phyloP scores from a whole-genome alignment of 2,113 vertebrate genomes.

The Grammomys dolichurus region DNA sequence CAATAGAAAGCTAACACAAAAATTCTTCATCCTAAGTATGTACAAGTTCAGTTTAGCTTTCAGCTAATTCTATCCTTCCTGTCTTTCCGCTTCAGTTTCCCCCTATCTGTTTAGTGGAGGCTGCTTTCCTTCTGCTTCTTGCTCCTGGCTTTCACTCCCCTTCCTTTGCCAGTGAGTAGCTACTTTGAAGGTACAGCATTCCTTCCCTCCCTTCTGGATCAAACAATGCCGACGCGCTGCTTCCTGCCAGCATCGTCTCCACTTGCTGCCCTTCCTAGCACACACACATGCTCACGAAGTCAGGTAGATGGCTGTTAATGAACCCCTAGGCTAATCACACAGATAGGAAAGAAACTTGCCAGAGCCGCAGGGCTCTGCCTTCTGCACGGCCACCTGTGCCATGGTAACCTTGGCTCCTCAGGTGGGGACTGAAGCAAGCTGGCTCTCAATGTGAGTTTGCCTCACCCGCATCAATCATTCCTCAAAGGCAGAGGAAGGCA shows the following conservation, averaged over 20 bases:
- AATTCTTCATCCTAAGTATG: background rate
- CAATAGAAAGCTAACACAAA: background rate
- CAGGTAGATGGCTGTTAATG: background rate
- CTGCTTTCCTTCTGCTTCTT: background rate
- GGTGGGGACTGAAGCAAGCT: accelerated
- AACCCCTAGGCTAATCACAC: background rate
- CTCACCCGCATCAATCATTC: background rate
- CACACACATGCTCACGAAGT: background rate
- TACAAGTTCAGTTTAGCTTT: background rate
- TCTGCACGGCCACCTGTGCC: background rate
- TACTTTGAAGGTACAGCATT: background rate
- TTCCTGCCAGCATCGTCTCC: background rate
- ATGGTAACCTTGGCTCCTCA: accelerated
- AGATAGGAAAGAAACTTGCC: background rate
- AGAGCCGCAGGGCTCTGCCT: background rate
- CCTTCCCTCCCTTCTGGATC: background rate
- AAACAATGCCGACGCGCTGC: background rate
- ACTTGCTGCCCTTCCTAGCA: background rate
- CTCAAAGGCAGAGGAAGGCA: background rate
- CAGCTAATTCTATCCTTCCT: background rate
- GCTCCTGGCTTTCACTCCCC: background rate
- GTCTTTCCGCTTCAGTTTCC: background rate
- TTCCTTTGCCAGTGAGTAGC: background rate
- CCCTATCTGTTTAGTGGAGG: background rate
- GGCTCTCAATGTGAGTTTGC: accelerated